Percentiles rank a stretch among this genome's conserved stretches.
Evolutionary conservation across 2,888 invertebrate genomes (phyloP).

Genomic region (Aphidius colemani): DNA sequence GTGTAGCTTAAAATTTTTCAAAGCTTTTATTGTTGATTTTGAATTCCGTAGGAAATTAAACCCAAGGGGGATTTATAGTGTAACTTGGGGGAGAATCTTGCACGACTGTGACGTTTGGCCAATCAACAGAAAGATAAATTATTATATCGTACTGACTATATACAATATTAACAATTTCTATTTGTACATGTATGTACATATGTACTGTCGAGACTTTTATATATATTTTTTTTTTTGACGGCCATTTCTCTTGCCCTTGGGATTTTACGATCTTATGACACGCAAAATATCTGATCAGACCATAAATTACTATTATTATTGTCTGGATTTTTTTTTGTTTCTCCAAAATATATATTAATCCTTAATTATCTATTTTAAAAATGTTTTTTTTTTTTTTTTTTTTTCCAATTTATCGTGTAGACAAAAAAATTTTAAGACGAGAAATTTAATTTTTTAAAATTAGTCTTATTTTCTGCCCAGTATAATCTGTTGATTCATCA

Average conservation of each 20-base stretch:
- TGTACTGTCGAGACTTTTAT: slow-evolving; percentile 28
- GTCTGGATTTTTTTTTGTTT: not conserved
- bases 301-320: slow-evolving; percentile 14
- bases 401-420: not conserved
- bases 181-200: slow-evolving; percentile 7
- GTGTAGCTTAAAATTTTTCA: no score
- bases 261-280: slow-evolving; percentile 37
- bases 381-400: no score
- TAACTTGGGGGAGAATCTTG: no score
- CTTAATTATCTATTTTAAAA: no score
- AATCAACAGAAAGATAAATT: slow-evolving; percentile 44
- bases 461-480: no score
- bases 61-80: no score
- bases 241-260: slow-evolving; percentile 23
- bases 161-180: not conserved
- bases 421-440: no score
- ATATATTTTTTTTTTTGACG: not conserved
- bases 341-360: not conserved
- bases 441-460: not conserved
- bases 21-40: no score
- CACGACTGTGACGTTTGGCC: slow-evolving; percentile 33
- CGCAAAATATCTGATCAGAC: slow-evolving; percentile 33
- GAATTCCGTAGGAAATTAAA: no score
- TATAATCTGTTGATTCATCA: no score
- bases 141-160: slow-evolving; percentile 28